Percentiles rank a stretch among this genome's conserved stretches.
phyloP scores from a whole-genome alignment of 1,140 invertebrate genomes.

The Aphaenogaster ashmeadi region DNA sequence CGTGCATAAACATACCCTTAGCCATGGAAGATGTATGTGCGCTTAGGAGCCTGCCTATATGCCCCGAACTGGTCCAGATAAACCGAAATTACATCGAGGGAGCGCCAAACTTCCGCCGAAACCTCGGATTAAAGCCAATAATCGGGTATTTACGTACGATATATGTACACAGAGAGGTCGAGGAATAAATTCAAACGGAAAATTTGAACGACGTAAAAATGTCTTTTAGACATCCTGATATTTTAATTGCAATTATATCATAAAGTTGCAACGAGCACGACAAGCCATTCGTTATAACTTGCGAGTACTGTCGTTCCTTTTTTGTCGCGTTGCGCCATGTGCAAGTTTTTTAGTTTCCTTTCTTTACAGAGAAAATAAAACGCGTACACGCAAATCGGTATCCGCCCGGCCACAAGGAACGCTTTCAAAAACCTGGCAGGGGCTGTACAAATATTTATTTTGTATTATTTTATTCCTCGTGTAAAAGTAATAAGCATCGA shows the following conservation, averaged over 20 bases:
- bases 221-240: not conserved
- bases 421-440: not conserved
- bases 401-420: not conserved
- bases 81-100: constrained; percentile 59
- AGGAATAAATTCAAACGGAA: not conserved
- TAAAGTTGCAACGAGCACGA: not conserved
- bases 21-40: constrained; percentile 44
- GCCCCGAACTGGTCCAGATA: constrained; percentile 56
- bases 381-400: not conserved
- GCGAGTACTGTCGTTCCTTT: not conserved
- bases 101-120: constrained; percentile 8
- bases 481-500: not conserved
- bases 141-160: constrained; percentile 14
- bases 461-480: not conserved
- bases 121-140: constrained; percentile 35
- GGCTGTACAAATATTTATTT: not conserved
- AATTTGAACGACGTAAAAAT: not conserved
- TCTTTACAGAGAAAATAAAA: not conserved
- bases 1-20: constrained; percentile 68
- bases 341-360: not conserved
- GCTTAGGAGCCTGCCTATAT: constrained; percentile 50
- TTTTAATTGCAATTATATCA: not conserved
- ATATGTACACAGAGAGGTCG: not conserved
- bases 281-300: constrained; percentile 5
- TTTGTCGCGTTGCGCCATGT: not conserved